Evolutionary conservation across 2,888 invertebrate species (phyloP), one percentile per base, ranked within the genome.

Genomic region (Malthinus seriepunctatus): DNA sequence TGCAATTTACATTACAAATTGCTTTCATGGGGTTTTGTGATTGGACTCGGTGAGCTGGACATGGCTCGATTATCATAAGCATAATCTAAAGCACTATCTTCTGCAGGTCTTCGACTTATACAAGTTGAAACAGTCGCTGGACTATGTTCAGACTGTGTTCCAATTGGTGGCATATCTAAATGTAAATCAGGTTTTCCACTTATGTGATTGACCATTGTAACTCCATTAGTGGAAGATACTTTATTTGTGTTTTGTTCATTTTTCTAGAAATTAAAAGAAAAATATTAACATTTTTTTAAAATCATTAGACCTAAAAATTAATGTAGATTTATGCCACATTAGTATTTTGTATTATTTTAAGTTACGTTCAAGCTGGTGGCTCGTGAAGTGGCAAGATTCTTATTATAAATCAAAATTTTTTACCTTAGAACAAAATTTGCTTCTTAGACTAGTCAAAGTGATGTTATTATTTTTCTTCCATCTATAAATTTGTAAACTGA

Each of bases 1-100:
- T 9, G 8, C 23, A 2, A 9, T 42, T 4, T 1, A 32, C 8
- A 51, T 56, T 58, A 66, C 45, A 66, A 62, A 42, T 61, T 56
- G 39, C 65, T 65, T 56, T 65, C 66, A 44, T 63, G 66, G 8
- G 66, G 62, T 57, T 66, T 66, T 49, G 62, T 54, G 51, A 62
- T 63, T 14, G 85, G 85, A 2, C 85, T 85, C 0, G 84, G 83
- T 9, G 87, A 87, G 60, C 87, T 85, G 9, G 86, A 86, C 85
- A 91, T 85, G 0, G 85, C 90, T 71, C 87, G 88, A 76, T 91
- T 91, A 69, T 91, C 91, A 71, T 91, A 90, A 0, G 89, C 88
- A 69, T 89, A 90, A 68, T 90, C 91, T 37, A 88, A 78, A 1
- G 89, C 88, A 0, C 87, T 85, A 65, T 91, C 90, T 74, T 91